Base-by-base conservation (phyloP, 1,140 invertebrate species). In the Drosophila mauritiana region DNA sequence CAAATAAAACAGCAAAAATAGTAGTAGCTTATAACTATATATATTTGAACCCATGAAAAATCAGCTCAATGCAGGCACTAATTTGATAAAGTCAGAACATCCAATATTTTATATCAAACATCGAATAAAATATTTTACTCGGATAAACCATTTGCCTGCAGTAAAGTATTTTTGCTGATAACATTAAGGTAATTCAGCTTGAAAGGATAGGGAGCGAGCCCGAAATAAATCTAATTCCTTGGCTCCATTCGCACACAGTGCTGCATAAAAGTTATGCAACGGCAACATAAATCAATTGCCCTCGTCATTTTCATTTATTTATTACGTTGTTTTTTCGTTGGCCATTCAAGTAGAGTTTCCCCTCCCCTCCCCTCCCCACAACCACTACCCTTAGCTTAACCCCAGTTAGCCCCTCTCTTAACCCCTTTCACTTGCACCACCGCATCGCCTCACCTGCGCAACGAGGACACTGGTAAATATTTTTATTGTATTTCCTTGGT, bases 401-500 rank as follows among this genome's bases (percentile, higher is more conserved):
- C 46, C 15, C 12, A 15, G 13, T n/a, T 25, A 15, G 25, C 34
- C 4, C 43, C 12, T 10, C 27, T 20, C 34, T 53, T 58, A 61
- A 51, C 46, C 65, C 70, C 31, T 31, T 31, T 31, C 31, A 31
- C 31, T 37, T 69, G 15, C 15, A 20, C 17, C 11, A 10, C 13
- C 22, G 0, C 15, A 45, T 4, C 17, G 17, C 10, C 22, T 81
- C 58, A 82, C 64, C 73, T 82, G 67, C 63, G 74, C 79, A 51
- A 83, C 80, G 49, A 83, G 74, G 76, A 82, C 77, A 72, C 67
- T 69, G 68, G 69, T 68, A 75, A 82, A 78, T 76, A 78, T 78
- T 82, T 82, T 83, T 74, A 74, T 83, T 80, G 72, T 80, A 80
- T 77, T 82, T 78, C 57, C 67, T 73, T 46, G 58, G 55, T 76